Conservation (phyloP, 2,797 vertebrate genomes). For the Atherinosoma microstoma region DNA sequence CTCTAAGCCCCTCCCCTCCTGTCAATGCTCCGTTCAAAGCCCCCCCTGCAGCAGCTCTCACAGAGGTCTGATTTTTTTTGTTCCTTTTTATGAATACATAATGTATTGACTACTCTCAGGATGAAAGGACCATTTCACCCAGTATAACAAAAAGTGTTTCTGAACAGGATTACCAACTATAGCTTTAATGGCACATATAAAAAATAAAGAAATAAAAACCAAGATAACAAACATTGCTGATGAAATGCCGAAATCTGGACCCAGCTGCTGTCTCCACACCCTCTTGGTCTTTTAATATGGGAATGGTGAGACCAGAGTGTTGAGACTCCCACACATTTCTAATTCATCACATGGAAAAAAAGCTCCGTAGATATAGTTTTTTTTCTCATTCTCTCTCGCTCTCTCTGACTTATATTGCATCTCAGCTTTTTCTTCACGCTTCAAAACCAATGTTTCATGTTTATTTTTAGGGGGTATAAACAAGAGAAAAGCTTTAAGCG, state of each 20-base stretch:
- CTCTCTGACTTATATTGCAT: slow-evolving; percentile 69
- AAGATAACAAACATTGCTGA: slow-evolving; percentile 53
- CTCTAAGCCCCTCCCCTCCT: too few relatives aligned
- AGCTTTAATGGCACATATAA: slow-evolving; percentile 32
- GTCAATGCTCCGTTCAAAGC: too few relatives aligned
- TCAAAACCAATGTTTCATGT: slow-evolving; percentile 80
- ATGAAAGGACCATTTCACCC: too few relatives aligned
- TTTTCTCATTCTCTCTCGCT: slow-evolving; percentile 22
- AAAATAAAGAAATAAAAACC: slow-evolving; percentile 55
- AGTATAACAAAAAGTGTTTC: too few relatives aligned
- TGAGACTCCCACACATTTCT: slow-evolving; percentile 78
- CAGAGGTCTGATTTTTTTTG: neutral
- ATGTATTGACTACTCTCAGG: too few relatives aligned
- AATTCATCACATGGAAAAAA: slow-evolving; percentile 74
- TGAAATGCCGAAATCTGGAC: slow-evolving; percentile 65
- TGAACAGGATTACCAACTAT: too few relatives aligned
- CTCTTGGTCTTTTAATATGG: slow-evolving; percentile 69
- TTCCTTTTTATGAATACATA: too few relatives aligned
- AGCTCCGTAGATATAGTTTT: slow-evolving; percentile 43
- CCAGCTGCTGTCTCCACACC: slow-evolving; percentile 43
- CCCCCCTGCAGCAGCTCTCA: slow-evolving; percentile 14
- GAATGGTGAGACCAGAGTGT: slow-evolving; percentile 68
- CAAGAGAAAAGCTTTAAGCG: slow-evolving; percentile 77
- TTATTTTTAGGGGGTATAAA: slow-evolving; percentile 78
- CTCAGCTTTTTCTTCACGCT: slow-evolving; percentile 75